These are phyloP conservation scores for Lymantria dispar DNA, from an alignment of 2,888 invertebrate genomes.

Conservation along the genomic window DNA sequence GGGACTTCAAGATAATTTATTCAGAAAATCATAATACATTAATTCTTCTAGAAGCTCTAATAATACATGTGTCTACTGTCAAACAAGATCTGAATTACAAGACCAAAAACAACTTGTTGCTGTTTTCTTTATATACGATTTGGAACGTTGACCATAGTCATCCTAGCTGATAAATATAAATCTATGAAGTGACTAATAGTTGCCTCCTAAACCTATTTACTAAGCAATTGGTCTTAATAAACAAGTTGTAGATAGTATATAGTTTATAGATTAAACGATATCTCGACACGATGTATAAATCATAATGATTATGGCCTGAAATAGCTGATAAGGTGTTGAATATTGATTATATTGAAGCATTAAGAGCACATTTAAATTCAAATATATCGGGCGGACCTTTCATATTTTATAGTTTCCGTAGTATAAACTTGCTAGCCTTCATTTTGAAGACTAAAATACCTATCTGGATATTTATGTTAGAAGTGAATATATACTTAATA, in stretches of 20 bases:
- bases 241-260: background rate
- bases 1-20: background rate
- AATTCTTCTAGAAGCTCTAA: background rate
- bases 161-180: no score
- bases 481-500: constrained; percentile 24
- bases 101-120: constrained; percentile 10
- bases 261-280: background rate
- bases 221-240: background rate
- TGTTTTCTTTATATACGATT: constrained; percentile 5
- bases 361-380: constrained; percentile 17
- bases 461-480: constrained; percentile 16
- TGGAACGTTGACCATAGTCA: background rate
- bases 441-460: constrained; percentile 19
- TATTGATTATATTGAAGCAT: constrained; percentile 6
- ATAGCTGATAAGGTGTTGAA: constrained; percentile 1
- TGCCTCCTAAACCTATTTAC: background rate
- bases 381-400: constrained; percentile 11
- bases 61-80: background rate
- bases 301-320: constrained; percentile 1
- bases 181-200: background rate
- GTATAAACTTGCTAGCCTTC: constrained; percentile 25
- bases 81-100: constrained; percentile 1
- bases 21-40: background rate
- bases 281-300: background rate
- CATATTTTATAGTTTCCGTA: constrained; percentile 19